phyloP scores from a whole-genome alignment of 2,888 invertebrate genomes.

The Rotaria macrura region DNA sequence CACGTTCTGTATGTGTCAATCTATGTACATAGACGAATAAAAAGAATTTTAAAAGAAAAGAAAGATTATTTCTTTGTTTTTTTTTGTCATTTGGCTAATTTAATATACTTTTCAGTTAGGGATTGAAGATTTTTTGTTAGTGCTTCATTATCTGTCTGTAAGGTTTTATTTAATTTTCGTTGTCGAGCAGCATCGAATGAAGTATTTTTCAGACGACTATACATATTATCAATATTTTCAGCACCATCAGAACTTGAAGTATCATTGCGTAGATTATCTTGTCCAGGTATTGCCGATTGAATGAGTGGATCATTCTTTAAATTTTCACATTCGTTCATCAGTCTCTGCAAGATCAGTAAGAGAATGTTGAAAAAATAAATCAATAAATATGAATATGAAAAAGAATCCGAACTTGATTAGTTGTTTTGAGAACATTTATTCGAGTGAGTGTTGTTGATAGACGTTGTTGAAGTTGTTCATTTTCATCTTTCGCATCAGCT shows the following conservation, averaged over 20 bases:
- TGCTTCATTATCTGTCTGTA: not conserved
- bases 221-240: slow-evolving; percentile 7
- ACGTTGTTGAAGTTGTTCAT: not conserved
- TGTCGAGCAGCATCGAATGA: not conserved
- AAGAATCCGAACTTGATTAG: not conserved
- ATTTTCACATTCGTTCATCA: not conserved
- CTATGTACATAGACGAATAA: not conserved
- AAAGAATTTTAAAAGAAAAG: no score
- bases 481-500: not conserved
- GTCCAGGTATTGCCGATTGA: not conserved
- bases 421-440: not conserved
- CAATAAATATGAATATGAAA: no score
- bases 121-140: not conserved
- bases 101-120: not conserved
- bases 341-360: not conserved
- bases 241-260: not conserved
- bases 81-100: no score
- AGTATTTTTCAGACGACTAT: not conserved
- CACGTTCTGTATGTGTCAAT: slow-evolving; percentile 9
- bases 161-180: slow-evolving; percentile 11
- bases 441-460: not conserved
- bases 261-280: not conserved
- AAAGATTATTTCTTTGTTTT: not conserved
- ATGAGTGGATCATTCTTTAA: not conserved
- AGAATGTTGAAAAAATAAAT: not conserved